Base-by-base conservation (phyloP, 2,113 vertebrate genomes). In the Lagopus muta region DNA sequence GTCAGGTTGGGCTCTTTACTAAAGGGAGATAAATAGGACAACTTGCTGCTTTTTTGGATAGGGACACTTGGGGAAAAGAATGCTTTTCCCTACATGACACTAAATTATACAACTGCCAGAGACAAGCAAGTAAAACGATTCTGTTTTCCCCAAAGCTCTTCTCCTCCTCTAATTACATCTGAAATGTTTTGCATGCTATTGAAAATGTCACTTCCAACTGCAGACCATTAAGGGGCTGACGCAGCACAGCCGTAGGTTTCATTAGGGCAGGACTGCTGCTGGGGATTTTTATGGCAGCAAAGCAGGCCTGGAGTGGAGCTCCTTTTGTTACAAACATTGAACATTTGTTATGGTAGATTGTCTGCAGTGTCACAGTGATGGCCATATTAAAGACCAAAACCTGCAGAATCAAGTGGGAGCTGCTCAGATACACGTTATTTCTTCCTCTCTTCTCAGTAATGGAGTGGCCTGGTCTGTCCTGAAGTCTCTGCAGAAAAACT, bases 201-300 rank as follows among this genome's bases (percentile, higher is more conserved):
- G 89, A 95, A 96, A 96, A 92, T 96, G 86, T 92, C 95, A 86
- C 86, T 94, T 95, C 89, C 92, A 95, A 67, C 92, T 94, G 94
- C 3, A 16, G 86, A 96, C 86, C 74, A 38, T 79, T 89, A 87
- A 79, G 54, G 58, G 76, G 12, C 74, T 71, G 66, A 10, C 10
- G 1, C 76, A 84, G 58, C 66, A 92, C 72, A 82, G 62, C 27
- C 86, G 65, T 0, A 6, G 62, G 80, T 82, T 93, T 94, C 82
- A 38, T 89, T 70, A 85, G 70, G 62, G 64, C 61, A 69, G 43
- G 86, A 82, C 92, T 84, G 81, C 62, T 89, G 78, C 60, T 80
- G 78, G 21, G 67, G 74, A 42, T 87, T 91, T 87, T 0, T 15
- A 13, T 34, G 66, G 57, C 54, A 92, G 86, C 40, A 58, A 78